Percentiles rank a stretch among this genome's conserved stretches.
Conservation (phyloP, 2,888 invertebrate genomes). For the Euplagia quadripunctaria region DNA sequence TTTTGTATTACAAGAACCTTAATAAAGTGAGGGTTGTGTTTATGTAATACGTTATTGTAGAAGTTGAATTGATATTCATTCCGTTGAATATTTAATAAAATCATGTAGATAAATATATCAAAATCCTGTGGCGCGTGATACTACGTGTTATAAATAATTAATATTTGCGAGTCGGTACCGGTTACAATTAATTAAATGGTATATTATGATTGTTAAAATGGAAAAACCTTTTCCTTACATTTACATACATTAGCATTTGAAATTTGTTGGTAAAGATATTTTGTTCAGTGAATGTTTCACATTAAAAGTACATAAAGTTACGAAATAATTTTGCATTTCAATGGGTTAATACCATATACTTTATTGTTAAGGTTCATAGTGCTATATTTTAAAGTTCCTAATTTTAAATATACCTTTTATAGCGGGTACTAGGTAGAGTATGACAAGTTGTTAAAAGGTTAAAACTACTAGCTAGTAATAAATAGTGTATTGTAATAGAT, state of each 20-base stretch:
- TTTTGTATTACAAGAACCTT: neutral
- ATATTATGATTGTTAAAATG: neutral
- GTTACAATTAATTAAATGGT: neutral
- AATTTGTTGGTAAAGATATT: neutral
- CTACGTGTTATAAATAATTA: neutral
- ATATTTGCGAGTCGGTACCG: neutral
- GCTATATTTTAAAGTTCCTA: neutral
- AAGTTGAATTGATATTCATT: neutral
- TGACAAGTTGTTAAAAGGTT: neutral
- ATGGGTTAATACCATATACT: neutral
- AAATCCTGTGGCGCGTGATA: too few relatives aligned
- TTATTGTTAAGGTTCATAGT: neutral
- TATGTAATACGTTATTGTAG: neutral
- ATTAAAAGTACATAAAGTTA: neutral
- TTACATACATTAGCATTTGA: too few relatives aligned
- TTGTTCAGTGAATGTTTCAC: neutral
- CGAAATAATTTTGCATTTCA: neutral
- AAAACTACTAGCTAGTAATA: neutral
- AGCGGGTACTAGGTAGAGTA: neutral
- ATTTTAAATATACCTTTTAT: neutral
- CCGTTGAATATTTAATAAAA: too few relatives aligned
- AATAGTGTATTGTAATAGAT: neutral
- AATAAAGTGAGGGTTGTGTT: neutral
- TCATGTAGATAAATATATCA: too few relatives aligned
- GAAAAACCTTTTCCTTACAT: too few relatives aligned